phyloP scores from a whole-genome alignment of 2,888 invertebrate species.

The Aphodius granarius region DNA sequence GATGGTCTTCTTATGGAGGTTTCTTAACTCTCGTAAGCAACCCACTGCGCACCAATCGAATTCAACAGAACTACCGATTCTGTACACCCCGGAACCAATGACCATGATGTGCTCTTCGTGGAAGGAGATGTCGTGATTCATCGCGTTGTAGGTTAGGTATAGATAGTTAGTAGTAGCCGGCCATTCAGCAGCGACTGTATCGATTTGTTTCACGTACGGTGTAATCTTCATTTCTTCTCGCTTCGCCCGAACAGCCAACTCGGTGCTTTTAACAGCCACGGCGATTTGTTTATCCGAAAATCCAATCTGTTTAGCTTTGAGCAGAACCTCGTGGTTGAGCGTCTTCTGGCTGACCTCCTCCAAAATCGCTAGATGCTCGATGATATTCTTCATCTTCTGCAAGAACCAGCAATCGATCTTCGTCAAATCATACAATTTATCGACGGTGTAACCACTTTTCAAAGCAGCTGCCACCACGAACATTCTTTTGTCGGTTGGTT shows the following conservation, averaged over 20 bases:
- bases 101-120: conserved; percentile 83
- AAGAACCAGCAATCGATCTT: conserved; percentile 98
- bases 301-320: conserved; percentile 88
- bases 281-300: conserved; percentile 98
- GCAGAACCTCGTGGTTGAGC: conserved; percentile 65
- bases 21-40: conserved; percentile 87
- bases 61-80: conserved; percentile 98
- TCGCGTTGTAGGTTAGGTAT: conserved; percentile 95
- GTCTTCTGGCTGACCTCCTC: conserved; percentile 66
- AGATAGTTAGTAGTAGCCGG: conserved; percentile 98
- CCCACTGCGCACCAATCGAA: conserved; percentile 99
- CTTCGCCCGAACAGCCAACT: conserved; percentile 77
- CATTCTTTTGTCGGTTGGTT: conserved; percentile 96
- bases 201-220: conserved; percentile 95
- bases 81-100: conserved; percentile 93
- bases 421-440: conserved; percentile 87
- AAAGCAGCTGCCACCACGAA: conserved; percentile 95
- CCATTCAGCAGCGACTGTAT: conserved; percentile 99
- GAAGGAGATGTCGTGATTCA: conserved; percentile 79
- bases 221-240: conserved; percentile 75
- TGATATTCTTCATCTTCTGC: conserved; percentile 90
- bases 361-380: conserved; percentile 68
- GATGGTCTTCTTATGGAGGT: conserved; percentile 86
- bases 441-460: conserved; percentile 76
- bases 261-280: conserved; percentile 81